A percentile compares a stretch with the other conserved stretches of the same genome.
Evolutionary conservation across 2,888 invertebrate genomes (phyloP).

Genomic region (Apotomis turbidana): DNA sequence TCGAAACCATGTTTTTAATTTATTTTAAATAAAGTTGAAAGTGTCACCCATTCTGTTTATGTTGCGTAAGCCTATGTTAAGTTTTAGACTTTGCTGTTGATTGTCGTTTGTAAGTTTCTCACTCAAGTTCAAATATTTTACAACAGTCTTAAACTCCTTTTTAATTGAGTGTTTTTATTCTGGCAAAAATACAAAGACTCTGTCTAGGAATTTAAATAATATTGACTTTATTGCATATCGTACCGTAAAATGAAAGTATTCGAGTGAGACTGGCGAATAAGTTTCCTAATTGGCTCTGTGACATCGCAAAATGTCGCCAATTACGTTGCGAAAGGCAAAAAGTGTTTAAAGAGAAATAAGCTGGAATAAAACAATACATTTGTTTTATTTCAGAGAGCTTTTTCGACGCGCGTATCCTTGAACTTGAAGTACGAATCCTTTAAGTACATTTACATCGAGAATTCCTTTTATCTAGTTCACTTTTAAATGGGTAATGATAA

Average conservation of each 20-base stretch:
- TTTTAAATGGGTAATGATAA: no score
- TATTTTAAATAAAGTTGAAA: no score
- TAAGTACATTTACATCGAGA: not conserved
- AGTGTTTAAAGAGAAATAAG: not conserved
- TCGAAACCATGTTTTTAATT: no score
- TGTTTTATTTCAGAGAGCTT: not conserved
- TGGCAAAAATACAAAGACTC: no score
- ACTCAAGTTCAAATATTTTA: no score
- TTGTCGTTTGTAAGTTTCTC: no score
- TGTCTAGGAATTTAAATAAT: not conserved
- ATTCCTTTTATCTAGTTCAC: not conserved
- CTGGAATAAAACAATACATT: not conserved
- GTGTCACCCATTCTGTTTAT: no score
- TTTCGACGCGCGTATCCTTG: not conserved
- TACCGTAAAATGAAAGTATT: not conserved
- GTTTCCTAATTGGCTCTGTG: not conserved
- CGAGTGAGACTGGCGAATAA: not conserved
- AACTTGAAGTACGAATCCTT: not conserved
- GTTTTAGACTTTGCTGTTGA: no score
- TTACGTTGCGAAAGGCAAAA: not conserved
- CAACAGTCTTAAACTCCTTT: no score
- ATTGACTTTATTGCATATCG: not conserved
- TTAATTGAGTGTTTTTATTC: no score
- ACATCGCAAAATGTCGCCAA: conserved; percentile 12
- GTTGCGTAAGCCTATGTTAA: no score